Percentiles rank a stretch among this genome's conserved stretches.
phyloP scores from a whole-genome alignment of 2,113 vertebrate genomes.

The Dasypus novemcinctus region DNA sequence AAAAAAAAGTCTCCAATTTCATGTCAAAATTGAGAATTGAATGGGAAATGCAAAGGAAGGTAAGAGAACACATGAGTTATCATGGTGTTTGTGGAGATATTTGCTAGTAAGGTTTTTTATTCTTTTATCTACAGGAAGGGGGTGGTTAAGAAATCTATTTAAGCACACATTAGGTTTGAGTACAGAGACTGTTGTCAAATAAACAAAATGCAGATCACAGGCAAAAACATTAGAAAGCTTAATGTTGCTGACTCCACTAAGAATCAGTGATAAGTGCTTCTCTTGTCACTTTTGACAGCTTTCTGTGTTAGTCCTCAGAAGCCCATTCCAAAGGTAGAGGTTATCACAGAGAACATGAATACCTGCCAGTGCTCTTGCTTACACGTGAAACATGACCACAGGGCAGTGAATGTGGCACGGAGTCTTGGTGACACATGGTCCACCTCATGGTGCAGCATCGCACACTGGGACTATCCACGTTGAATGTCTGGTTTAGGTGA shows the following conservation, averaged over 20 bases:
- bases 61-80: neutral
- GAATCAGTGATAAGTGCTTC: neutral
- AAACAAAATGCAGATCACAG: neutral
- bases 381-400: neutral
- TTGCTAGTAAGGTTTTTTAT: neutral
- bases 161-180: neutral
- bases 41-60: neutral
- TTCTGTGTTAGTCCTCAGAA: neutral
- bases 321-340: neutral
- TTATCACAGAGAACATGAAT: neutral
- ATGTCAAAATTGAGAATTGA: neutral
- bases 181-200: neutral
- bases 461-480: neutral
- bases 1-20: neutral
- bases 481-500: neutral
- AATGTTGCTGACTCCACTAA: neutral
- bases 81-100: neutral
- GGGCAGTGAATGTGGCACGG: neutral
- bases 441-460: neutral
- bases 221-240: neutral
- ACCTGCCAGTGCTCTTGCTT: neutral
- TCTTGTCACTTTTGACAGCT: neutral
- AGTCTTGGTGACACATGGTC: neutral
- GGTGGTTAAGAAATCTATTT: neutral
- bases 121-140: neutral